These are phyloP conservation scores for Cotesia vestalis DNA, from an alignment of 1,140 invertebrate genomes.

Conservation along the genomic window DNA sequence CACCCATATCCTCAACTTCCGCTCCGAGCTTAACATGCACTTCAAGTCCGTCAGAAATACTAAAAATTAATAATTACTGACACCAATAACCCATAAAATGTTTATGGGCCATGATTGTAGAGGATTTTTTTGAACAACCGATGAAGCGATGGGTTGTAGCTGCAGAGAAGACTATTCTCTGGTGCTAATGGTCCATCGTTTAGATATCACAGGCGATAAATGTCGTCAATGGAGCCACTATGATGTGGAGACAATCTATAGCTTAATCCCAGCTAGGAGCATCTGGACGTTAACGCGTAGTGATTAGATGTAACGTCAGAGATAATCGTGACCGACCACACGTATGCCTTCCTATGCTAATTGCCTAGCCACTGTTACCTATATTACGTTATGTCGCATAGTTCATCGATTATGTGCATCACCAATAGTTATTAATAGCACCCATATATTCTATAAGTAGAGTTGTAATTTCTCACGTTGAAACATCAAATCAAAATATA, in stretches of 20 bases:
- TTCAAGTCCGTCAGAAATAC: not conserved
- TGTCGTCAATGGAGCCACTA: slow-evolving; percentile 12
- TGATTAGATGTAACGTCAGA: slow-evolving; percentile 29
- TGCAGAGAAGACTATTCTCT: no score
- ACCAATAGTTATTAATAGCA: no score
- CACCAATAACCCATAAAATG: no score
- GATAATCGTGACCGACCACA: slow-evolving; percentile 20
- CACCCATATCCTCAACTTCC: slow-evolving; percentile 9
- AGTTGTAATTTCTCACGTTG: not conserved
- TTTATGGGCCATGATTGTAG: no score
- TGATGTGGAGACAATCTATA: slow-evolving; percentile 20
- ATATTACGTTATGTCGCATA: not conserved
- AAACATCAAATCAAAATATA: no score
- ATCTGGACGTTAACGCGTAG: slow-evolving; percentile 20
- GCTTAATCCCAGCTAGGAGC: slow-evolving; percentile 15
- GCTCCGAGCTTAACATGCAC: not conserved
- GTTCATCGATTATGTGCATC: slow-evolving; percentile 1
- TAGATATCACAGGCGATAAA: slow-evolving; percentile 17
- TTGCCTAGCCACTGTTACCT: slow-evolving; percentile 8
- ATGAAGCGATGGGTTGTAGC: no score
- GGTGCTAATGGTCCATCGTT: no score
- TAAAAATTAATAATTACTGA: not conserved
- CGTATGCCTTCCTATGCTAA: slow-evolving; percentile 18
- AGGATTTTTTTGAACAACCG: no score
- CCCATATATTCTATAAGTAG: no score